Evolutionary conservation across 2,113 vertebrate genomes (phyloP).

Genomic region (Platichthys stellatus): DNA sequence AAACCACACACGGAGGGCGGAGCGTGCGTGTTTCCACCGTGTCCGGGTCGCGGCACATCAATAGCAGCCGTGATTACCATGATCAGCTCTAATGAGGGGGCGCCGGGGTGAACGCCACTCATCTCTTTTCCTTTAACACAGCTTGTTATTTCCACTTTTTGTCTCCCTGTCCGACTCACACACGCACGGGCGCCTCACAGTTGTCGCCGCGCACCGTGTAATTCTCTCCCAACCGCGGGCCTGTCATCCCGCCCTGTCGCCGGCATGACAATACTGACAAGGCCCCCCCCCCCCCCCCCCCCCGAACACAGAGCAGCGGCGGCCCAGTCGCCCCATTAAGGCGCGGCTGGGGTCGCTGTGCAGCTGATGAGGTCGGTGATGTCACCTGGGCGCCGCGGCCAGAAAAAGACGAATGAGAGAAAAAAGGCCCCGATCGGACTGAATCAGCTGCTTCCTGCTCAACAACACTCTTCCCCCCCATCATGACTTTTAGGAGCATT

Average conservation of each 20-base stretch:
- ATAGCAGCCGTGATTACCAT: constrained; percentile 70
- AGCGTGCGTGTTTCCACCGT: constrained; percentile 10
- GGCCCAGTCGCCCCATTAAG: not conserved
- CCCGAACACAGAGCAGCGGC: constrained; percentile 12
- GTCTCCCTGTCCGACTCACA: constrained; percentile 40
- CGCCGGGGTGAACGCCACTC: constrained; percentile 51
- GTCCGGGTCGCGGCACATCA: constrained; percentile 68
- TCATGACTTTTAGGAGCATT: too few relatives aligned
- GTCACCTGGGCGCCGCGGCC: constrained; percentile 23
- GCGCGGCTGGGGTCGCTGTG: constrained; percentile 41
- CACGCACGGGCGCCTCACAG: constrained; percentile 16
- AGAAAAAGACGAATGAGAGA: constrained; percentile 30
- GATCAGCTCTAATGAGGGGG: constrained; percentile 72
- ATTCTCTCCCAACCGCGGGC: constrained; percentile 65
- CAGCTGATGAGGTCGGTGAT: constrained; percentile 62
- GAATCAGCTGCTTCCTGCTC: too few relatives aligned
- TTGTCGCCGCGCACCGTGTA: constrained; percentile 40
- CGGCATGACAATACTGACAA: constrained; percentile 22
- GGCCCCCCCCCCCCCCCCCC: constrained; percentile 1
- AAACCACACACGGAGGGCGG: constrained; percentile 24
- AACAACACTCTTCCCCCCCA: not conserved
- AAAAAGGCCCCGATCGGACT: too few relatives aligned
- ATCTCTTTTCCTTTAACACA: constrained; percentile 49
- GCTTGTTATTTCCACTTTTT: constrained; percentile 69
- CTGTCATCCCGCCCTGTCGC: constrained; percentile 58